Base-by-base conservation (phyloP, 1,140 invertebrate species). In the Pseudomyrmex sp. region DNA sequence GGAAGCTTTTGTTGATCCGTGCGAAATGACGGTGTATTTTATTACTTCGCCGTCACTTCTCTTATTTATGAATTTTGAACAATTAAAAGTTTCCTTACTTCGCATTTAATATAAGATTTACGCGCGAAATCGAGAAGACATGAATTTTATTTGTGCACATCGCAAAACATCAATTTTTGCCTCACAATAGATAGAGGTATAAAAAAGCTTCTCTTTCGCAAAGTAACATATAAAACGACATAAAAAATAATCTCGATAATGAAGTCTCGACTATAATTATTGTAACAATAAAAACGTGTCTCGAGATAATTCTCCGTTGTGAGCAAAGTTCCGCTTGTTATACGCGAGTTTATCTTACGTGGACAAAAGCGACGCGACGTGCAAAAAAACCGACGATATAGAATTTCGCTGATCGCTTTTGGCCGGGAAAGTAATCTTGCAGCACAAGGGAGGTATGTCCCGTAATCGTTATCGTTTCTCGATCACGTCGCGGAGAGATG, bases 381-480 rank as follows among this genome's bases (percentile, higher is more conserved):
- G 35, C 35, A 35, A 35, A 35, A 48, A 50, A 75, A 44, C 35
- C 50, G 56, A 74, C 54, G 68, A 23, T 82, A 82, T 82, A 26
- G 26, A 26, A 26, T 35, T 82, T 75, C 9, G 15, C 69, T 50
- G 77, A 82, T 82, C 77, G 68, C 77, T 72, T 73, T 82, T 74
- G 26, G 56, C 58, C 56, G 61, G 77, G 23, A 61, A 62, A 62
- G 58, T 75, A 63, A 82, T 74, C 68, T 82, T 82, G 70, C 35
- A 35, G 35, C 69, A 35, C 59, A 48, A 75, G 23, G 18, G 48
- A 76, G 54, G 23, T 50, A 80, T 59, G 56, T 44, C 10, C 54
- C 72, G 69, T 82, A 82, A 82, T 75, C 70, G 79, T 82, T 82
- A 82, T 85, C 84, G 77, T 82, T 75, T 73, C 79, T 82, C 79